Base-by-base conservation (phyloP, 2,888 invertebrate genomes). In the Cylindroiulus punctatus region DNA sequence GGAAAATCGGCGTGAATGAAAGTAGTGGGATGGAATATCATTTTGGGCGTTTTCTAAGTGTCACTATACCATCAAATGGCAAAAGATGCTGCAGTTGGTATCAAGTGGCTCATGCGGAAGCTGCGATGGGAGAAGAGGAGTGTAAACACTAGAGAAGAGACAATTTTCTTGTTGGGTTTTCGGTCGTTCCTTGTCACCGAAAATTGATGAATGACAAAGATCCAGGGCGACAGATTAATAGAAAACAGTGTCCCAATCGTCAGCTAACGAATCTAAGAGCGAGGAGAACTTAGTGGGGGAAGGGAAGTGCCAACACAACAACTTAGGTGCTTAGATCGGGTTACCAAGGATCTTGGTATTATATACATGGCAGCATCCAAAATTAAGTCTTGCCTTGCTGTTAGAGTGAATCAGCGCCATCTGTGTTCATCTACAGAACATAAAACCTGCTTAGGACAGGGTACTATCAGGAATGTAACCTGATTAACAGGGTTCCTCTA, bases 201-300 rank as follows among this genome's bases (percentile, higher is more conserved):
- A 65, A 65, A 65, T 65, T 65, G 65, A 65, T 65, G 65, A 65
- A 65, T 65, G 65, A 65, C 65, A 65, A 65, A 65, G 65, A 65
- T 65, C 65, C 65, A 65, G 65, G 65, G 26, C 65, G 65, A 65
- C 65, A 65, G 65, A 65, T 65, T 65, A 65, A 65, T 65, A 65
- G 65, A 65, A 65, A 65, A 65, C 65, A 65, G 65, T 65, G 65
- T 65, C 65, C 65, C 65, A 65, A 65, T 65, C 65, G 65, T 65
- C 26, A 26, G 26, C 65, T 65, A 65, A 65, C 65, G 65, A 65
- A 65, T 65, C 65, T 26, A 65, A 65, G 65, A 65, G 65, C 26
- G 65, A 65, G 12, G 26, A 10, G 22, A 65, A 65, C 26, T 65
- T 57, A 57, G 22, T n/a, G 65, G 10, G 26, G 26, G 22, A 65